Conservation (phyloP, 2,888 invertebrate genomes). For the Andrena camellia region DNA sequence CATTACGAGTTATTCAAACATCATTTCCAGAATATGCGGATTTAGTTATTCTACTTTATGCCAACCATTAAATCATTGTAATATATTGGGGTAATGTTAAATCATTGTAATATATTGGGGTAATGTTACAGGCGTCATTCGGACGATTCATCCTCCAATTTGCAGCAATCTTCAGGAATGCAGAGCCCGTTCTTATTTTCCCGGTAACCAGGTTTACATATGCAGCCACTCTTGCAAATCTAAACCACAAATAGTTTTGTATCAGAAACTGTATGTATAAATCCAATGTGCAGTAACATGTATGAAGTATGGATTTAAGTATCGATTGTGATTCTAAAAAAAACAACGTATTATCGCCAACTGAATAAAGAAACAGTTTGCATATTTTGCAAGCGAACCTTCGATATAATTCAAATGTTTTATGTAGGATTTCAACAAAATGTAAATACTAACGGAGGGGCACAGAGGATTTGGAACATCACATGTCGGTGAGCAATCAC, state of each 20-base stretch:
- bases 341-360: background rate
- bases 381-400: background rate
- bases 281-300: background rate
- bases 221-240: background rate
- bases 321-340: no score
- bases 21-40: no score
- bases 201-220: background rate
- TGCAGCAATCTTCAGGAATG: background rate
- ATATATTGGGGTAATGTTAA: no score
- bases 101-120: no score
- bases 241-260: background rate
- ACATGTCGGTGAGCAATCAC: background rate
- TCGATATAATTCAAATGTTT: background rate
- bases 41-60: no score
- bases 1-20: no score
- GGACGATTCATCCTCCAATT: background rate
- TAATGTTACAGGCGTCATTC: background rate
- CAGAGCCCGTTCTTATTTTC: background rate
- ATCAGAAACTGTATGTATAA: background rate
- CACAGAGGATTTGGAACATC: background rate
- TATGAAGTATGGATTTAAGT: no score
- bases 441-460: background rate
- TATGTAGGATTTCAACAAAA: background rate
- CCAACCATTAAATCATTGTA: no score
- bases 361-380: background rate